A percentile compares a stretch with the other conserved stretches of the same genome.
Conservation (phyloP, 2,113 vertebrate species). For the Triplophysa rosa region DNA sequence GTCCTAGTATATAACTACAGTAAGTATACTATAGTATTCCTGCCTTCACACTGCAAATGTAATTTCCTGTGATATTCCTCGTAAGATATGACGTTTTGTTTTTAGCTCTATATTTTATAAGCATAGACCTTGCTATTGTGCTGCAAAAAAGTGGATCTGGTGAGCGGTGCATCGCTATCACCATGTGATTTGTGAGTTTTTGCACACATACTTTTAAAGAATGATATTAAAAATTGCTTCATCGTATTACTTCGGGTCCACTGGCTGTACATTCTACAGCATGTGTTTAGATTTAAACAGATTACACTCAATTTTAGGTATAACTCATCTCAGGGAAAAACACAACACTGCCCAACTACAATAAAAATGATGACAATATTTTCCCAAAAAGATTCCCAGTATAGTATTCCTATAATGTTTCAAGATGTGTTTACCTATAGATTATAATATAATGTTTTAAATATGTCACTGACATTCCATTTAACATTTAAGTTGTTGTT, state of each 20-base stretch:
- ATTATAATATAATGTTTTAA: not conserved
- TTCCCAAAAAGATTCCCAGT: not conserved
- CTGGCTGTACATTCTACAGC: not conserved
- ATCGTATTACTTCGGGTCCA: no score
- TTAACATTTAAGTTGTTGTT: not conserved
- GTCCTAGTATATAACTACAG: not conserved
- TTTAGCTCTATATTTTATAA: no score
- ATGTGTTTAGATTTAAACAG: not conserved
- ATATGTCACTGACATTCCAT: conserved; percentile 14
- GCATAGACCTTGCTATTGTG: no score
- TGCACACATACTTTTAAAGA: no score
- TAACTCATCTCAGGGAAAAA: conserved; percentile 6
- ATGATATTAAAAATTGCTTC: no score
- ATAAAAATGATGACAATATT: not conserved
- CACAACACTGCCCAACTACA: not conserved
- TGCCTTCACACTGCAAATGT: no score
- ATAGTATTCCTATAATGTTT: not conserved
- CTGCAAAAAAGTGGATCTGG: no score
- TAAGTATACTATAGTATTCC: no score
- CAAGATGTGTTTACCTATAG: not conserved
- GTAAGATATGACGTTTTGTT: no score
- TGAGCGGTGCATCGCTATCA: no score
- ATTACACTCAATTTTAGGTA: not conserved
- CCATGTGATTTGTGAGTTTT: no score
- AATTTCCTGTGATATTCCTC: no score